These are phyloP conservation scores for Chymomyza amoena DNA, from an alignment of 2,888 invertebrate genomes.

Conservation along the genomic window DNA sequence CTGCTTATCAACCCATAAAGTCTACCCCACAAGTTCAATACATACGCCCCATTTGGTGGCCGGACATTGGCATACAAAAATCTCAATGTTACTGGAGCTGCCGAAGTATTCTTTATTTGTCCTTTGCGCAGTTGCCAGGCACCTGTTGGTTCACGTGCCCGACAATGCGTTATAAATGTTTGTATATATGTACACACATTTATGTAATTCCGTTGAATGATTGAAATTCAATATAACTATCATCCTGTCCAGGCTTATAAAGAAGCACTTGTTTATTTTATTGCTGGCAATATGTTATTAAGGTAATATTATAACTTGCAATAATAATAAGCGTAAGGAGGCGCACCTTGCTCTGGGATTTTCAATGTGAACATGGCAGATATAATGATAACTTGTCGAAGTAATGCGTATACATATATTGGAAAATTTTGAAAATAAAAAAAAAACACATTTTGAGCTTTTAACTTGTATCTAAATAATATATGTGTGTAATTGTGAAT, in stretches of 20 bases:
- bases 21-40: constrained; percentile 26
- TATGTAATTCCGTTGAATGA: background rate
- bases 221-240: background rate
- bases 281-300: background rate
- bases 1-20: constrained; percentile 45
- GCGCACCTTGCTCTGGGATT: background rate
- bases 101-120: constrained; percentile 61
- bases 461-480: constrained; percentile 1
- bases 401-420: constrained; percentile 35
- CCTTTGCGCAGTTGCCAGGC: constrained; percentile 72
- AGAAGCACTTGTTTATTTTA: background rate
- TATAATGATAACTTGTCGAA: background rate
- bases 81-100: background rate
- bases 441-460: constrained; percentile 13
- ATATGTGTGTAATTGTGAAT: constrained; percentile 16
- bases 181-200: background rate
- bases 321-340: background rate
- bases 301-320: background rate
- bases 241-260: background rate
- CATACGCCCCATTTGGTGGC: constrained; percentile 3
- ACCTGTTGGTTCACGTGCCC: constrained; percentile 52
- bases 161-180: background rate
- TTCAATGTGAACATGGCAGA: background rate
- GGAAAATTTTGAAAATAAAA: constrained; percentile 34
- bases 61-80: background rate